Conservation (phyloP, 1,140 invertebrate genomes). For the Sycobia sp. region DNA sequence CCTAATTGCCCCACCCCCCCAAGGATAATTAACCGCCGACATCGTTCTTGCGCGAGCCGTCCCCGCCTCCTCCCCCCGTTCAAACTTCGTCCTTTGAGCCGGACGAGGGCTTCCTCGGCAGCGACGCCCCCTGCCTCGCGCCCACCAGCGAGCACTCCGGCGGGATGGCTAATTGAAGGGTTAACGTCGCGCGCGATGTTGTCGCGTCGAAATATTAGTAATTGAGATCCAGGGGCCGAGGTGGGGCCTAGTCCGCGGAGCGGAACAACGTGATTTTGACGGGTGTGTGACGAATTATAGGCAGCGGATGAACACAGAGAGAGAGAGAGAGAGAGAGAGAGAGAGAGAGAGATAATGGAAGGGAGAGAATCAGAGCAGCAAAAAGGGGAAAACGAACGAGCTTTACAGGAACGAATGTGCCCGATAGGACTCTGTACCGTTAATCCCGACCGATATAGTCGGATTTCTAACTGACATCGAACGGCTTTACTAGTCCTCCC, state of each 20-base stretch:
- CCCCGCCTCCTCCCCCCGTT: not conserved
- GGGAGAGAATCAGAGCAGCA: too few relatives aligned
- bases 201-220: not conserved
- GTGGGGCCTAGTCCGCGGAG: not conserved
- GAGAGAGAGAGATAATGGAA: too few relatives aligned
- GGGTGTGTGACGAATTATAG: constrained; percentile 13
- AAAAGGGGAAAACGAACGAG: too few relatives aligned
- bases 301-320: too few relatives aligned
- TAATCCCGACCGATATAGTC: too few relatives aligned
- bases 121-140: too few relatives aligned
- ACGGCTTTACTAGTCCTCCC: too few relatives aligned
- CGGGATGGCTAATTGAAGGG: constrained; percentile 16
- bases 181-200: constrained; percentile 8
- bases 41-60: not conserved
- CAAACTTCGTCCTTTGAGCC: not conserved
- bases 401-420: too few relatives aligned
- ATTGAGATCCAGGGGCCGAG: not conserved
- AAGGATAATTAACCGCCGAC: constrained; percentile 20
- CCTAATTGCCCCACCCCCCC: constrained; percentile 14
- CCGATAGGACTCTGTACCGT: too few relatives aligned
- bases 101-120: too few relatives aligned
- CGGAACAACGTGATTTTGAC: constrained; percentile 7
- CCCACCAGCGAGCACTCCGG: too few relatives aligned
- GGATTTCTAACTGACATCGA: too few relatives aligned
- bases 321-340: not conserved